Evolutionary conservation across 2,888 invertebrate genomes (phyloP), one percentile per base, ranked within the genome.

Genomic region (Julus scandinavius): DNA sequence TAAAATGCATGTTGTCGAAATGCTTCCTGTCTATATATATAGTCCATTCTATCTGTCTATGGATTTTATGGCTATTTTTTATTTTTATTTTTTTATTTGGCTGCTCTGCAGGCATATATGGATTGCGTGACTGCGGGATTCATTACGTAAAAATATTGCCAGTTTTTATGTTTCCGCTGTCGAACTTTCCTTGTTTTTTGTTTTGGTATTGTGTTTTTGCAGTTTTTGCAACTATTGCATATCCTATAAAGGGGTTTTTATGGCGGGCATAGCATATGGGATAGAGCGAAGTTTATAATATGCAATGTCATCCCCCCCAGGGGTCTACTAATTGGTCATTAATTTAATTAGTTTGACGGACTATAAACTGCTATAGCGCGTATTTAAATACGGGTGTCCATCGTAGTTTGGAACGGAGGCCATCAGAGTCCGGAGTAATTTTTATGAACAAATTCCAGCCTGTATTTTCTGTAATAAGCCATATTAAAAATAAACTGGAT

Each of bases 341-440:
- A 80, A 80, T 29, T 80, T 40, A 80, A 80, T 80, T 80, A 80
- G 13, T 80, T 80, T 38, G 80, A 80, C 80, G 80, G 80, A 80
- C 15, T 40, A 38, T 38, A 80, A 40, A 13, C 29, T 38, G 5
- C 13, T 40, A 80, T 13, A 80, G 13, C 38, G 80, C 4, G 38
- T 15, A 80, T 80, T 29, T 80, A 13, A 40, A 40, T 15, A 80
- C 13, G 29, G 38, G 11, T 20, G 38, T 13, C 80, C 13, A 29
- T n/a, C 45, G 45, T 45, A 45, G 50, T 6, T 50, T 50, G 50
- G 13, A 50, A 50, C 6, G 50, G 50, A 13, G 6, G 50, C 9
- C 50, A 13, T 50, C 6, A 6, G 54, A 54, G 45, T 29, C 29
- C 45, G 45, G 7, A 7, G 45, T 45, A 45, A 45, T 45, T 45